Evolutionary conservation across 2,888 invertebrate species (phyloP).

Genomic region (Tethea ocularis): DNA sequence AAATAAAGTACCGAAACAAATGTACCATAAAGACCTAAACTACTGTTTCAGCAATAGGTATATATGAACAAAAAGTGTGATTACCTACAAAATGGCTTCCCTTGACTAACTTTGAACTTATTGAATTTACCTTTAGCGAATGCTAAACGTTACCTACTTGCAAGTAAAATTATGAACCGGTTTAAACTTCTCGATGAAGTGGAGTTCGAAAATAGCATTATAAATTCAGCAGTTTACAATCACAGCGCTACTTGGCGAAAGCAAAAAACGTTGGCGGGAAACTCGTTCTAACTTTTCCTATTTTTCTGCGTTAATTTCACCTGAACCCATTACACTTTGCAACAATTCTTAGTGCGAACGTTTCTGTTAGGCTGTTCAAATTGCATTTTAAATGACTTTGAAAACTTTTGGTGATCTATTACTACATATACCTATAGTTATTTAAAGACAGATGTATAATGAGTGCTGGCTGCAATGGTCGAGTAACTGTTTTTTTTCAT

Average conservation of each 20-base stretch:
- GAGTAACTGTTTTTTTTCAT: neutral
- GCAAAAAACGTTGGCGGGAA: constrained; percentile 75
- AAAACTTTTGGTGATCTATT: constrained; percentile 40
- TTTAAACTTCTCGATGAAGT: constrained; percentile 80
- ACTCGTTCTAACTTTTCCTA: constrained; percentile 84
- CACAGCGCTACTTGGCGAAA: constrained; percentile 78
- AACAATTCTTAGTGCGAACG: constrained; percentile 78
- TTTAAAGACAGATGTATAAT: neutral
- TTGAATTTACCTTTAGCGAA: constrained; percentile 51
- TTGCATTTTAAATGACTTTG: constrained; percentile 78
- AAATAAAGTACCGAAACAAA: neutral
- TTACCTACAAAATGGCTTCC: neutral
- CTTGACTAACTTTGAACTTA: constrained; percentile 32
- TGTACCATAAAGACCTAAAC: neutral
- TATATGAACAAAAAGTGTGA: neutral
- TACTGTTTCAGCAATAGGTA: neutral
- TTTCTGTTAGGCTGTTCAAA: constrained; percentile 78
- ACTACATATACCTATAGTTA: constrained; percentile 13
- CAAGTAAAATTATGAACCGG: constrained; percentile 75
- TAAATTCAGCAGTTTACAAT: constrained; percentile 84
- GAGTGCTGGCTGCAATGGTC: neutral
- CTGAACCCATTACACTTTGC: constrained; percentile 83
- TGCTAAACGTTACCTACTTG: constrained; percentile 62
- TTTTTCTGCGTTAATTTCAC: constrained; percentile 83
- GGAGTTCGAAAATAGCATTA: constrained; percentile 83